phyloP scores from a whole-genome alignment of 64 coral and sea anemone species.

The Montipora efflorescens region DNA sequence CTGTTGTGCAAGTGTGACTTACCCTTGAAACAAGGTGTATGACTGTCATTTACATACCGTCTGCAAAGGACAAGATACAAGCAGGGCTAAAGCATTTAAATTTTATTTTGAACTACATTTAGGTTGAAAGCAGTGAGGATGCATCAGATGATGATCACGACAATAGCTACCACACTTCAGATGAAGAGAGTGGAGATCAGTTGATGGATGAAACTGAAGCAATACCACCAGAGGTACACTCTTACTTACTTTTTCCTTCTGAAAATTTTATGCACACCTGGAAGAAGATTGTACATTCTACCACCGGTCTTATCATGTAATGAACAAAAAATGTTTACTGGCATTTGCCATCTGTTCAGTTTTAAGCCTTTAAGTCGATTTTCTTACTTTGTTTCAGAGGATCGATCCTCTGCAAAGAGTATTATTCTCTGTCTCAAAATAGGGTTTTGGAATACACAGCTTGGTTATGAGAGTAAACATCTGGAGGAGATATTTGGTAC shows the following conservation, averaged over 20 bases:
- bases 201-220: background rate
- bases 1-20: background rate
- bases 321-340: background rate
- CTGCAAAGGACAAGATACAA: background rate
- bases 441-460: background rate
- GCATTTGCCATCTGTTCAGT: background rate
- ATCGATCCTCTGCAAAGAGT: background rate
- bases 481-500: too few species aligned
- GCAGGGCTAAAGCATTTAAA: background rate
- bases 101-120: background rate
- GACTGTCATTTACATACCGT: background rate
- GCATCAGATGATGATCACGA: background rate
- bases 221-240: background rate
- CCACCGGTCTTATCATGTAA: background rate
- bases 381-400: background rate
- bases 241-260: background rate
- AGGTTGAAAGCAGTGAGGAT: background rate
- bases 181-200: background rate
- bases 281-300: background rate
- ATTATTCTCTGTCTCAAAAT: background rate
- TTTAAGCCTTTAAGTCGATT: background rate
- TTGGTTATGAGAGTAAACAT: background rate
- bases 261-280: background rate
- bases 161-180: background rate
- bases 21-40: background rate